phyloP scores from a whole-genome alignment of 2,797 vertebrate species.

The Mormyrus proboscirostris region DNA sequence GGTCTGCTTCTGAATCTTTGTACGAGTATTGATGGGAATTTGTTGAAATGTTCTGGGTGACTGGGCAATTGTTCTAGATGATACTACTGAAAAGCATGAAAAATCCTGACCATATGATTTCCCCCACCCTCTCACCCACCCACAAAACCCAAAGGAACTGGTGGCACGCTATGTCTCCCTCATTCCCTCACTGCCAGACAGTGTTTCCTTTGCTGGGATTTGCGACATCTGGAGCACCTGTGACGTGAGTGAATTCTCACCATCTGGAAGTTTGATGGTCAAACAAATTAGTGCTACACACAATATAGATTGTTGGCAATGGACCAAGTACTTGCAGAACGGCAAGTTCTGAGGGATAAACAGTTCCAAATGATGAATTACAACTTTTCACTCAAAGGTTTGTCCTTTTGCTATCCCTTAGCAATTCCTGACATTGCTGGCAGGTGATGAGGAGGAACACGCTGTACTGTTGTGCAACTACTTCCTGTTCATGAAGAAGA shows the following conservation, averaged over 20 bases:
- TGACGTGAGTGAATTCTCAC: conserved; percentile 67
- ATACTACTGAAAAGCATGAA: neutral
- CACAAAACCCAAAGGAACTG: conserved; percentile 60
- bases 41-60: neutral
- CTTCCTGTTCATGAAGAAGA: conserved; percentile 87
- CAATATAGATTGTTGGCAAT: neutral
- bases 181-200: conserved; percentile 86
- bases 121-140: neutral
- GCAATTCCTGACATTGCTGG: conserved; percentile 91
- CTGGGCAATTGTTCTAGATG: neutral
- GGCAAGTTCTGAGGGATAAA: neutral
- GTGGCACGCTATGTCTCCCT: conserved; percentile 82
- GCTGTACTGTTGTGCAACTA: conserved; percentile 90
- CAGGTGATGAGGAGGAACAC: conserved; percentile 92
- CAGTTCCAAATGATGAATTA: neutral
- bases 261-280: neutral
- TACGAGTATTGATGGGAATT: neutral
- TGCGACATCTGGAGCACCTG: conserved; percentile 95
- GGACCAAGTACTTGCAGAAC: neutral
- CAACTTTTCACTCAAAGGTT: neutral
- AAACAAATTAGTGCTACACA: neutral
- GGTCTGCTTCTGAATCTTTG: neutral
- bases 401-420: conserved; percentile 38
- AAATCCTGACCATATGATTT: neutral
- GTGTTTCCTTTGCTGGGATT: conserved; percentile 76